Evolutionary conservation across 2,888 invertebrate species (phyloP).

Genomic region (Tyria jacobaeae): DNA sequence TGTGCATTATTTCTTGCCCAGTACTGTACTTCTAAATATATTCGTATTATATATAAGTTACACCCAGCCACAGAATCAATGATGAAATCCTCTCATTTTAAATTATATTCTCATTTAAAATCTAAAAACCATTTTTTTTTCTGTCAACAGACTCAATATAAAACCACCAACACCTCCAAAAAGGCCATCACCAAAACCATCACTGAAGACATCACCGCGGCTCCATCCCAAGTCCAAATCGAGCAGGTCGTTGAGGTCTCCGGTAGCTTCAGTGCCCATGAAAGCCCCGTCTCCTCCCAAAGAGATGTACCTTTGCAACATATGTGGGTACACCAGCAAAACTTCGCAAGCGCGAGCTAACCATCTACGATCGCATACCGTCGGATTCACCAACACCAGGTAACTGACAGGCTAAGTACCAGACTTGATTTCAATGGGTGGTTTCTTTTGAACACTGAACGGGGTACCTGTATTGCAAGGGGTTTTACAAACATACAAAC

Average conservation of each 20-base stretch:
- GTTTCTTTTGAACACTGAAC: too few relatives aligned
- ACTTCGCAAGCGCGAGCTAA: conserved; percentile 17
- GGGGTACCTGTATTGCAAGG: too few relatives aligned
- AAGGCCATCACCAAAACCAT: conserved; percentile 13
- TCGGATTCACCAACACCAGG: conserved; percentile 44
- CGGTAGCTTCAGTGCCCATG: conserved; percentile 1
- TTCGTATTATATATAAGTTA: too few relatives aligned
- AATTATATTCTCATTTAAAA: too few relatives aligned
- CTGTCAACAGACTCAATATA: not conserved
- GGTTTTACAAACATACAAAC: too few relatives aligned
- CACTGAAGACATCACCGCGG: conserved; percentile 16
- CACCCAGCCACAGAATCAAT: too few relatives aligned
- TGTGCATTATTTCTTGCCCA: too few relatives aligned
- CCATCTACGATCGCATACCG: conserved; percentile 47
- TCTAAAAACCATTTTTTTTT: too few relatives aligned
- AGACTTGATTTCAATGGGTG: too few relatives aligned
- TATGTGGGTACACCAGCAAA: conserved; percentile 45
- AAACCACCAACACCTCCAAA: conserved; percentile 5
- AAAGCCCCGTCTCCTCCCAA: not conserved
- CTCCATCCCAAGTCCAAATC: not conserved
- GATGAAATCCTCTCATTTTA: too few relatives aligned
- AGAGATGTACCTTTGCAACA: conserved; percentile 26
- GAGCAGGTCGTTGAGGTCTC: not conserved
- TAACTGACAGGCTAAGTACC: conserved; percentile 39
- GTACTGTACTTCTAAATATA: too few relatives aligned